phyloP scores from a whole-genome alignment of 2,888 invertebrate genomes.

The Orgyia antiqua region DNA sequence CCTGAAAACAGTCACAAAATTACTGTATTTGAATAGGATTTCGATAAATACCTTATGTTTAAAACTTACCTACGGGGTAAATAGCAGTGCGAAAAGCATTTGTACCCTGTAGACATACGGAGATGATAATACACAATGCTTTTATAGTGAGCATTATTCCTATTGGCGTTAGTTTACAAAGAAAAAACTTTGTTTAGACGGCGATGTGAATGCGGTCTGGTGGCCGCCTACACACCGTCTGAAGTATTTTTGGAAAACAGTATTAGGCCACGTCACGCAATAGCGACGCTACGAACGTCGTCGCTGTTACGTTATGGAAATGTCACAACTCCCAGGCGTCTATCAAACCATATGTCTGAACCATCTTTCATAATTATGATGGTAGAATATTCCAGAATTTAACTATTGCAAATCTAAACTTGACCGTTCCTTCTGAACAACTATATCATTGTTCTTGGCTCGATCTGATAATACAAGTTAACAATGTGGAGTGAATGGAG shows the following conservation, averaged over 20 bases:
- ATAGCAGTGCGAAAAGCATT: conserved; percentile 31
- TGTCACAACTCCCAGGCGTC: too few species aligned
- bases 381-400: too few species aligned
- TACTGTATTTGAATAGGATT: conserved; percentile 5
- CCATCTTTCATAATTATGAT: too few species aligned
- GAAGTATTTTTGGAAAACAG: conserved; percentile 72
- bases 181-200: conserved; percentile 31
- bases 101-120: conserved; percentile 10
- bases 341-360: too few species aligned
- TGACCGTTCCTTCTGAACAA: too few species aligned
- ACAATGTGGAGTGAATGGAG: too few species aligned
- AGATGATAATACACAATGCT: conserved; percentile 29
- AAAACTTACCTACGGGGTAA: conserved; percentile 53
- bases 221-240: conserved; percentile 50
- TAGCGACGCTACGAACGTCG: too few species aligned
- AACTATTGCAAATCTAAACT: too few species aligned
- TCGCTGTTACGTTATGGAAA: too few species aligned
- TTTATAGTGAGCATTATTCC: conserved; percentile 26
- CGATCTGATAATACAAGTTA: too few species aligned
- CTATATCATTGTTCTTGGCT: too few species aligned
- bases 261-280: conserved; percentile 61
- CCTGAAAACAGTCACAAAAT: conserved; percentile 47
- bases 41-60: not conserved
- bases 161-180: conserved; percentile 21
- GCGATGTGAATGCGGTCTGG: conserved; percentile 45